phyloP scores from a whole-genome alignment of 2,113 vertebrate species.

The Sporophila hypoxantha region DNA sequence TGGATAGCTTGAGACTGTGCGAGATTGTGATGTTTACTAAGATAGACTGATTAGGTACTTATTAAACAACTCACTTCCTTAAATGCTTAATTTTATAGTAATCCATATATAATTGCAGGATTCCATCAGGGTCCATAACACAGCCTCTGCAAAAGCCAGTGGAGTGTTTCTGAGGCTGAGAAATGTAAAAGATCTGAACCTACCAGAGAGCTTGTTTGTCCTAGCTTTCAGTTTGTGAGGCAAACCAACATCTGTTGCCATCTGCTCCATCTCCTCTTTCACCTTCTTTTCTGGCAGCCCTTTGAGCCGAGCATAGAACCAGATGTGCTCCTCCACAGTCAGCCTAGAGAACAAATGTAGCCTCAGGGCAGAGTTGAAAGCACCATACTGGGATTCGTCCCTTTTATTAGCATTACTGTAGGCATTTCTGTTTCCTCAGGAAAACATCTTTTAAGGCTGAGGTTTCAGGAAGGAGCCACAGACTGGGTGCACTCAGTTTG shows the following conservation, averaged over 20 bases:
- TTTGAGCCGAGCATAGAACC: constrained; percentile 96
- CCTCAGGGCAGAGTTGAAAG: background rate
- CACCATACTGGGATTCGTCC: background rate
- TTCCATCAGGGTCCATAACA: background rate
- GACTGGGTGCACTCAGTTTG: background rate
- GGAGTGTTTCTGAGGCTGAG: background rate
- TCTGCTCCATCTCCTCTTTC: constrained; percentile 87
- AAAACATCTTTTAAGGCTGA: background rate
- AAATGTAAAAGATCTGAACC: background rate
- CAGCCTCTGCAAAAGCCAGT: background rate
- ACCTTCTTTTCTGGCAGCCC: constrained; percentile 85
- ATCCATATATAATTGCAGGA: background rate
- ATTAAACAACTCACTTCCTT: background rate
- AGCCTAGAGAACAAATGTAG: constrained; percentile 69
- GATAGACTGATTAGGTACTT: background rate
- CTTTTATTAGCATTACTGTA: background rate
- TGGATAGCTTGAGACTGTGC: background rate
- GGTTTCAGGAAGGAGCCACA: background rate
- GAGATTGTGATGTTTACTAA: background rate
- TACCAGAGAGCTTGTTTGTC: constrained; percentile 89
- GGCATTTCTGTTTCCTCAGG: background rate
- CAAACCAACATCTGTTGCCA: constrained; percentile 87
- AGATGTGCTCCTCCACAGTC: constrained; percentile 97
- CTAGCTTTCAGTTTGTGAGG: constrained; percentile 85
- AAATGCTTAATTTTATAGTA: background rate